Evolutionary conservation across 2,113 vertebrate species (phyloP), one percentile per base, ranked within the genome.

Genomic region (Chloropsis cyanopogon): DNA sequence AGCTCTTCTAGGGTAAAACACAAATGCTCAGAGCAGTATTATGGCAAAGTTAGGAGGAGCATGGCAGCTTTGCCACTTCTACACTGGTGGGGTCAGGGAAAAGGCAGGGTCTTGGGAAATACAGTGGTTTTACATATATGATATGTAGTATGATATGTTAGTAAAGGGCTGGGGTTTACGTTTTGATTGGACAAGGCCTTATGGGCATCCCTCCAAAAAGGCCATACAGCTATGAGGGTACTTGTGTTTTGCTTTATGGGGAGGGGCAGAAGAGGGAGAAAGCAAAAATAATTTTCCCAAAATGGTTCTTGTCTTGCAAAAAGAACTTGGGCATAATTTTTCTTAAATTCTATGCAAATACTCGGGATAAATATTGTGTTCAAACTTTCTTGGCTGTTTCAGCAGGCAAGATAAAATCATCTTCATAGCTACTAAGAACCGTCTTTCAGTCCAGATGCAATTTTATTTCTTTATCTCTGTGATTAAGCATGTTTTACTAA

Each of bases 401-500:
- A 77, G 33, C 14, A n/a, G 66, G 46, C 70, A 46, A 83, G 52
- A 80, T 47, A 60, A 37, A 83, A 78, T 73, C 1, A 0, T 60
- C 47, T 79, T 73, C 0, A 0, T 78, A 71, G 39, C 47, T 92
- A 11, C 60, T 82, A 56, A 64, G n/a, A 78, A n/a, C 2, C 1
- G 20, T 47, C 76, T 83, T 94, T 83, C 64, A 60, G 76, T 44
- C 71, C 76, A 83, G 60, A 93, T 47, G 82, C 60, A 94, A 81
- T n/a, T 81, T 90, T 57, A 87, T 93, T 91, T 90, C 86, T 95
- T 86, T 93, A 83, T 93, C 66, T 37, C 68, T 71, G 44, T 41
- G 79, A 92, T 94, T 82, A 94, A 69, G 85, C 64, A 66, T 56
- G 69, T 81, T 97, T 95, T 94, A 86, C 60, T 81, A 92, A 97